Percentiles rank a stretch among this genome's conserved stretches.
phyloP scores from a whole-genome alignment of 2,797 vertebrate species.

The Darevskia mixta region DNA sequence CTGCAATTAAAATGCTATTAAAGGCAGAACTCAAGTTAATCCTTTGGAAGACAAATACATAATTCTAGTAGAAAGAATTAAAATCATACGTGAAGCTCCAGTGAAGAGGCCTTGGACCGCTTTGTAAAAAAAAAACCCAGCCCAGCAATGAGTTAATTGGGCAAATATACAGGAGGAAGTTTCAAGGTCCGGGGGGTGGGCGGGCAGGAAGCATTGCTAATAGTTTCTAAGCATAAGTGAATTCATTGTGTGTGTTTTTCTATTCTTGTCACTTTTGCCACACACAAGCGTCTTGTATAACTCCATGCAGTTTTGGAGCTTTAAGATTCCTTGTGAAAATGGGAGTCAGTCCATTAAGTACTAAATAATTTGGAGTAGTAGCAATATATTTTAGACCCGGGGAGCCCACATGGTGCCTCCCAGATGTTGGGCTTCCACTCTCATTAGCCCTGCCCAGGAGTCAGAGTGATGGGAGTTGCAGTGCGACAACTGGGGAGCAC shows the following conservation, averaged over 20 bases:
- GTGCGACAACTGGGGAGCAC: no score
- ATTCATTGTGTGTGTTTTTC: background rate
- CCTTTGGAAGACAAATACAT: background rate
- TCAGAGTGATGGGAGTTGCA: no score
- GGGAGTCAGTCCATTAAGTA: background rate
- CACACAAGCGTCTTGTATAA: background rate
- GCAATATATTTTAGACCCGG: background rate
- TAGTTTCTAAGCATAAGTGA: background rate
- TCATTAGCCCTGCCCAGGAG: no score
- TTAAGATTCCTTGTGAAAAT: background rate
- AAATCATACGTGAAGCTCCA: background rate
- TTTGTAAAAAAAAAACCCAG: background rate
- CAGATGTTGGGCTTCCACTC: no score
- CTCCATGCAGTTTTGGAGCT: background rate
- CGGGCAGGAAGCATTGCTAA: background rate
- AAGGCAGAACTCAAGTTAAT: background rate
- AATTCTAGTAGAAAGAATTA: background rate
- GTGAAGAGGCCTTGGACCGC: background rate
- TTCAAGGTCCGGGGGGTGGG: background rate
- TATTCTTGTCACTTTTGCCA: background rate
- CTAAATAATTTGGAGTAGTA: background rate
- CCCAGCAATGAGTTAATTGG: background rate
- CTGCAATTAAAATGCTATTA: conserved; percentile 1
- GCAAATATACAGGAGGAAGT: background rate
- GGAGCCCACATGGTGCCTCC: no score